These are phyloP conservation scores for Montifringilla adamsi DNA, from an alignment of 2,113 vertebrate genomes.

Conservation along the genomic window DNA sequence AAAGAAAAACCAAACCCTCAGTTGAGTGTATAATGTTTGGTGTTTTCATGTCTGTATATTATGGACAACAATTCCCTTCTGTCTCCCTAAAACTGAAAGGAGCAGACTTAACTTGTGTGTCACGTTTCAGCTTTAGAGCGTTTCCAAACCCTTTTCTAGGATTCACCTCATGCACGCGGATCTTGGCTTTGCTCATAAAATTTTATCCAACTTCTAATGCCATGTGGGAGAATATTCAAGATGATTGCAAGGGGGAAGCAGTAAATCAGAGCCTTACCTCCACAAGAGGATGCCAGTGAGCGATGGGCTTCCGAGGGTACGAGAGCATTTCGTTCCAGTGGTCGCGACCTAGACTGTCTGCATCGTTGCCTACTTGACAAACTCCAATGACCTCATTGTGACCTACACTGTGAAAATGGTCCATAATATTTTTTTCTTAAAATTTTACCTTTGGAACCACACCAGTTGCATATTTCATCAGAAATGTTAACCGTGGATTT, in stretches of 20 bases:
- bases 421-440: constrained; percentile 81
- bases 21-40: neutral
- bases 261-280: constrained; percentile 81
- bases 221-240: neutral
- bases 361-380: constrained; percentile 94
- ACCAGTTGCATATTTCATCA: neutral
- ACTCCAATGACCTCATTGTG: constrained; percentile 99
- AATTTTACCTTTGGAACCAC: constrained; percentile 52
- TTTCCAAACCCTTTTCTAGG: neutral
- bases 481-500: fast-evolving
- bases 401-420: constrained; percentile 92
- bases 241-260: neutral
- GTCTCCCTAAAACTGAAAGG: neutral
- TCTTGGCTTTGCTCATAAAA: neutral
- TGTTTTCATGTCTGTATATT: neutral
- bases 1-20: constrained; percentile 3
- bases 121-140: neutral
- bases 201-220: neutral
- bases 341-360: constrained; percentile 89
- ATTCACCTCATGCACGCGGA: neutral
- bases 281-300: constrained; percentile 94
- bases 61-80: neutral
- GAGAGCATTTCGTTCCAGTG: constrained; percentile 99
- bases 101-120: neutral
- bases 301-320: constrained; percentile 94